These are phyloP conservation scores for Scaptomyza reducta DNA, from an alignment of 2,888 invertebrate genomes.

Conservation along the genomic window DNA sequence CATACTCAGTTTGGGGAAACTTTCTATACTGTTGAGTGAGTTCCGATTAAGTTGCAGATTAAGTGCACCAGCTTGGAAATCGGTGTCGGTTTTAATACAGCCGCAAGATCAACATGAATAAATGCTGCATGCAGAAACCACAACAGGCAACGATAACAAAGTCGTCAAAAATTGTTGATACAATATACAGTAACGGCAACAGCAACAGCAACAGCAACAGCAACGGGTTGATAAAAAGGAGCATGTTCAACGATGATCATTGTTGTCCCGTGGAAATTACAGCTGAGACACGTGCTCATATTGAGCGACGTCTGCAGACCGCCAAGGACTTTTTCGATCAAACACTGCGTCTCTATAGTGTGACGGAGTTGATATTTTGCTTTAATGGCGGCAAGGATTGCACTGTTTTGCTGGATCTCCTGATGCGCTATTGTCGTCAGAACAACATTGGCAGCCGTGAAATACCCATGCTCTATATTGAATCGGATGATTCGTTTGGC, in stretches of 20 bases:
- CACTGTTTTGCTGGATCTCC: conserved; percentile 93
- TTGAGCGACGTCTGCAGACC: conserved; percentile 28
- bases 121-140: conserved; percentile 38
- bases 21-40: background rate
- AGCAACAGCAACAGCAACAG: conserved; percentile 11
- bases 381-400: conserved; percentile 99
- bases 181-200: conserved; percentile 7
- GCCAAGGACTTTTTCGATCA: conserved; percentile 85
- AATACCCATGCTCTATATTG: conserved; percentile 90
- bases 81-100: background rate
- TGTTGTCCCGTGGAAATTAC: conserved; percentile 19
- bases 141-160: conserved; percentile 36
- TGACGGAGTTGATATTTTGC: conserved; percentile 92
- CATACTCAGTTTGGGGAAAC: conserved; percentile 36
- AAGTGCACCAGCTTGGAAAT: conserved; percentile 1
- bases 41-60: background rate
- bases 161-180: conserved; percentile 31
- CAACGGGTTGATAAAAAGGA: background rate
- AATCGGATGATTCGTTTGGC: conserved; percentile 91
- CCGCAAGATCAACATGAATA: conserved; percentile 42
- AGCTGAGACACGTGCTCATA: conserved; percentile 22
- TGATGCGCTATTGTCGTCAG: conserved; percentile 78
- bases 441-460: conserved; percentile 85
- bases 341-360: conserved; percentile 87
- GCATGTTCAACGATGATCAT: conserved; percentile 21